Base-by-base conservation (phyloP, 2,888 invertebrate species). In the Muschampia plurimacula region DNA sequence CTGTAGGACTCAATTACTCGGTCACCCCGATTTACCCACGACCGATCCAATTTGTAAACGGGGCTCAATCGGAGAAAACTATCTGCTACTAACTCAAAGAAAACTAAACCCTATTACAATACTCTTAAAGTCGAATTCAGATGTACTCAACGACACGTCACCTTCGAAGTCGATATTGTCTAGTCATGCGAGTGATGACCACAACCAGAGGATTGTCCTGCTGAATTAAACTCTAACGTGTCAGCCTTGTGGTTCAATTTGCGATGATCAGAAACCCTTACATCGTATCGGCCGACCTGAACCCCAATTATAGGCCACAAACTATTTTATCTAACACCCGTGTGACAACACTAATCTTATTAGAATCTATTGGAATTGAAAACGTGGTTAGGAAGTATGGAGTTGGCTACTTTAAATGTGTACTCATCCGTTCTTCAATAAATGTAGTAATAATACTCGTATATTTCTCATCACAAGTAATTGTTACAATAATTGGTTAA, bases 111-210 rank as follows among this genome's bases (percentile, higher is more conserved):
- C 65, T 84, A 84, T 62, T 2, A 4, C 36, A 12, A 22, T 44
- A 9, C 52, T 7, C 6, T 22, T 22, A 67, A 67, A 44, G 67
- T 55, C 39, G 10, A 6, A 36, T 67, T 67, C 22, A 13, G 28
- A 7, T 55, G 8, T 13, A 36, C 2, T 3, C 39, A 9, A 39
- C 3, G 10, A 13, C 10, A 49, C 74, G 59, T 90, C 90, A 89
- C 91, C 89, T 91, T 89, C 81, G 83, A 81, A 90, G 90, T 87
- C 93, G 90, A 93, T 93, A 91, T 91, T 91, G 93, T 86, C 89
- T 93, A 93, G 93, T 94, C 93, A 94, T 92, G 91, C 93, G 89
- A 89, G 89, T 93, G 93, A 93, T 93, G 93, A 91, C 93, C 93
- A 89, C 84, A 84, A 83, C 80, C 79, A 74, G 55, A 81, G 78